phyloP scores from a whole-genome alignment of 2,888 invertebrate genomes.

The Trileptium ribeirensis region DNA sequence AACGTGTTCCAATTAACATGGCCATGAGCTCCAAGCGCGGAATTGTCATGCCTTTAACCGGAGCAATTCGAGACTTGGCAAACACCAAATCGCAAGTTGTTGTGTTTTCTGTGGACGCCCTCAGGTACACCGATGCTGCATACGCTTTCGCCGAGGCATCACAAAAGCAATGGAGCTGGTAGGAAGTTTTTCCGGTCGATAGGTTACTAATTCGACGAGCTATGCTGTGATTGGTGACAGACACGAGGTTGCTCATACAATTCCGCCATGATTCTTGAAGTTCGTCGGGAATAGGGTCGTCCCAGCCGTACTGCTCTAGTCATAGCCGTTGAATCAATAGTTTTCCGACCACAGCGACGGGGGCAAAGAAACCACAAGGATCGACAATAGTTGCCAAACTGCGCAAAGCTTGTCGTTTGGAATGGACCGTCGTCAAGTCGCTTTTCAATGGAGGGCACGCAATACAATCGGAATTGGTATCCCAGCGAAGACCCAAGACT shows the following conservation, averaged over 20 bases:
- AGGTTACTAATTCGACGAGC: not conserved
- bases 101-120: not conserved
- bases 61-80: not conserved
- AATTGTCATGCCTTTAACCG: not conserved
- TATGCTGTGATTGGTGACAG: not conserved
- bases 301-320: not conserved
- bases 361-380: not conserved
- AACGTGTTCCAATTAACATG: not conserved
- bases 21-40: slow-evolving; percentile 24
- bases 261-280: not conserved
- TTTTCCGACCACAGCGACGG: not conserved
- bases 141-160: slow-evolving; percentile 1
- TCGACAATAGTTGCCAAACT: not conserved
- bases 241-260: not conserved
- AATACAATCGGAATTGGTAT: not conserved
- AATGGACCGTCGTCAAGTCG: not conserved
- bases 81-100: not conserved
- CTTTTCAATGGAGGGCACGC: not conserved
- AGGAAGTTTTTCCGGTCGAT: not conserved
- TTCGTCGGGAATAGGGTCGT: not conserved
- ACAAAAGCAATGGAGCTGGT: not conserved
- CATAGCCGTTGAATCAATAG: not conserved
- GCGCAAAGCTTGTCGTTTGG: not conserved
- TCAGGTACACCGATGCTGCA: not conserved
- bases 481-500: not conserved